Percentiles rank a stretch among this genome's conserved stretches.
Evolutionary conservation across 1,140 invertebrate species (phyloP).

Genomic region (Brachionus asplanchnoidis): DNA sequence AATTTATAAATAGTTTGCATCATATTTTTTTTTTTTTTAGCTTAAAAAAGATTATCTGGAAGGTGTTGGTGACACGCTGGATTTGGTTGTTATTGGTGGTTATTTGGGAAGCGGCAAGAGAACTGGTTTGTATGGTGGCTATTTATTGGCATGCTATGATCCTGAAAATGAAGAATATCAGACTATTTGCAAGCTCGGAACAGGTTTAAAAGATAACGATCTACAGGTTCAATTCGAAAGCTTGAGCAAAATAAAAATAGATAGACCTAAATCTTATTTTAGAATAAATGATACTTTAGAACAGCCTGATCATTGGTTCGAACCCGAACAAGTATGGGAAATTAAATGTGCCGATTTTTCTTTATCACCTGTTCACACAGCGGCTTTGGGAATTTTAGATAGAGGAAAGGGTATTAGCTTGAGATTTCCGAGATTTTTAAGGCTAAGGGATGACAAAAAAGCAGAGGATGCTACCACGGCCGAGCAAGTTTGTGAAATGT

Average conservation of each 20-base stretch:
- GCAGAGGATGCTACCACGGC: constrained; percentile 87
- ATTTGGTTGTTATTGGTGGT: constrained; percentile 88
- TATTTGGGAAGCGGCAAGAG: constrained; percentile 89
- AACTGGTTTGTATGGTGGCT: constrained; percentile 88
- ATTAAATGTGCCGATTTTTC: constrained; percentile 97
- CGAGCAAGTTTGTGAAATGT: constrained; percentile 65
- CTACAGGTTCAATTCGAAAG: constrained; percentile 55
- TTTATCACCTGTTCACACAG: constrained; percentile 85
- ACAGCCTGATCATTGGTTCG: constrained; percentile 91
- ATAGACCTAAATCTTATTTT: constrained; percentile 77
- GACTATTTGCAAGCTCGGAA: constrained; percentile 85
- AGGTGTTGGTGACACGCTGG: constrained; percentile 84
- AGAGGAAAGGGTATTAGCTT: constrained; percentile 87
- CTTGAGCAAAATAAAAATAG: constrained; percentile 64
- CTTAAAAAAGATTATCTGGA: constrained; percentile 96
- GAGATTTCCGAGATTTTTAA: constrained; percentile 86
- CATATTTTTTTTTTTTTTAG: constrained; percentile 49
- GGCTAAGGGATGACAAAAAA: constrained; percentile 86
- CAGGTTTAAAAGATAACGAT: constrained; percentile 90
- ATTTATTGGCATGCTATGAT: constrained; percentile 93
- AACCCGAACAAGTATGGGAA: constrained; percentile 88
- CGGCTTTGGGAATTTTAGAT: constrained; percentile 81
- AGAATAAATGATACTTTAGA: constrained; percentile 63
- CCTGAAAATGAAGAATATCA: constrained; percentile 87
- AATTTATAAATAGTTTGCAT: neutral